phyloP scores from a whole-genome alignment of 2,797 vertebrate species.

The Cossypha polioptera region DNA sequence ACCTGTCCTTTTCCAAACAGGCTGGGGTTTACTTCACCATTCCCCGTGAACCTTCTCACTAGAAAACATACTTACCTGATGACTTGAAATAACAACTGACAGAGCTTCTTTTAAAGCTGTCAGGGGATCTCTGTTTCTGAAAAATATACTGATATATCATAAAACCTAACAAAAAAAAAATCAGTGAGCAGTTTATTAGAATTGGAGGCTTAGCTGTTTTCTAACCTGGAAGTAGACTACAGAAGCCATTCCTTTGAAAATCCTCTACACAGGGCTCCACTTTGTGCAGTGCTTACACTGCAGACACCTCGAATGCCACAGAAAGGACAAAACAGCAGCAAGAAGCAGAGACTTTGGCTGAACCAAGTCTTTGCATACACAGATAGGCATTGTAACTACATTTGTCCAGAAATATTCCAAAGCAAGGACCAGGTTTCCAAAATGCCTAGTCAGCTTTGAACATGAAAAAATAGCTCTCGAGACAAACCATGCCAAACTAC shows the following conservation, averaged over 20 bases:
- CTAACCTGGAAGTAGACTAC: background rate
- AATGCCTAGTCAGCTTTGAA: background rate
- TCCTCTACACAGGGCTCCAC: background rate
- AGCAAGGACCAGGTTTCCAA: background rate
- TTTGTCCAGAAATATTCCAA: background rate
- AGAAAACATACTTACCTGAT: background rate
- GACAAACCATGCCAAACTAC: background rate
- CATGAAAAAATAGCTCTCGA: background rate
- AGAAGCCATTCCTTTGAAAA: background rate
- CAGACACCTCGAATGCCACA: rapidly evolving
- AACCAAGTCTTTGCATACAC: background rate
- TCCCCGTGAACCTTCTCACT: background rate
- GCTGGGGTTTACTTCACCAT: background rate
- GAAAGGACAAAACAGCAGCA: background rate
- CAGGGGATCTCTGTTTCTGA: background rate
- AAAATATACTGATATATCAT: background rate
- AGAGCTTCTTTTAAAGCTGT: background rate
- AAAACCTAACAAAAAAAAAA: background rate
- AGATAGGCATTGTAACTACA: background rate
- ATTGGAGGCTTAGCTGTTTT: background rate
- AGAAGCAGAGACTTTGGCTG: background rate
- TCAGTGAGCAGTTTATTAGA: background rate
- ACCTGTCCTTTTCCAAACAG: background rate
- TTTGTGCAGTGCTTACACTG: background rate
- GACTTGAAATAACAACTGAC: background rate